Percentiles rank a stretch among this genome's conserved stretches.
These are phyloP conservation scores for Fregetta grallaria DNA, from an alignment of 2,113 vertebrate genomes.

Conservation along the genomic window DNA sequence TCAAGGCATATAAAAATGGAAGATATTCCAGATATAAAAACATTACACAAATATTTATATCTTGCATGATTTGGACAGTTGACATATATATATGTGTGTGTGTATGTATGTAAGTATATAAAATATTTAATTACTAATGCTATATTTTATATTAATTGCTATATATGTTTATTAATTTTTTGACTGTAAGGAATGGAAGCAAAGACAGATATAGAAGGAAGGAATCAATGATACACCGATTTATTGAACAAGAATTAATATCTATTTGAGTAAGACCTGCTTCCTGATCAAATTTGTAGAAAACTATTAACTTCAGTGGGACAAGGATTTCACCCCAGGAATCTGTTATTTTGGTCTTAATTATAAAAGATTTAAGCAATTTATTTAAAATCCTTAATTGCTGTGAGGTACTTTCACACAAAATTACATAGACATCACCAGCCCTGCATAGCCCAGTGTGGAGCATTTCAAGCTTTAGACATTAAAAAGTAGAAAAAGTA, in stretches of 20 bases:
- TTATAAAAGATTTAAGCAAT: neutral
- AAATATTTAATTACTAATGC: neutral
- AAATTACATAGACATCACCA: neutral
- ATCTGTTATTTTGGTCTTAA: neutral
- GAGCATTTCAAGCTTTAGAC: neutral
- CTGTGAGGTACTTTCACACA: neutral
- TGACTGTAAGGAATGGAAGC: neutral
- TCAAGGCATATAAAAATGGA: neutral
- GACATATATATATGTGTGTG: neutral
- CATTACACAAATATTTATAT: neutral
- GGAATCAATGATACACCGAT: neutral
- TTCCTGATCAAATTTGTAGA: neutral
- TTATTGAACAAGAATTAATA: neutral
- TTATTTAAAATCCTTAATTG: neutral
- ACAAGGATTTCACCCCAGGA: neutral
- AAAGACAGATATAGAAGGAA: neutral
- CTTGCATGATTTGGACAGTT: neutral
- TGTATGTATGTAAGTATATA: neutral
- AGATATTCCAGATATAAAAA: neutral
- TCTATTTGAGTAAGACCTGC: neutral
- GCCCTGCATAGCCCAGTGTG: neutral
- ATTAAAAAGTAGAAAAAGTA: neutral
- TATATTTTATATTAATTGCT: neutral
- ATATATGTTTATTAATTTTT: neutral
- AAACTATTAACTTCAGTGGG: neutral